These are phyloP conservation scores for Ia io DNA, from an alignment of 2,113 vertebrate genomes.

Conservation along the genomic window DNA sequence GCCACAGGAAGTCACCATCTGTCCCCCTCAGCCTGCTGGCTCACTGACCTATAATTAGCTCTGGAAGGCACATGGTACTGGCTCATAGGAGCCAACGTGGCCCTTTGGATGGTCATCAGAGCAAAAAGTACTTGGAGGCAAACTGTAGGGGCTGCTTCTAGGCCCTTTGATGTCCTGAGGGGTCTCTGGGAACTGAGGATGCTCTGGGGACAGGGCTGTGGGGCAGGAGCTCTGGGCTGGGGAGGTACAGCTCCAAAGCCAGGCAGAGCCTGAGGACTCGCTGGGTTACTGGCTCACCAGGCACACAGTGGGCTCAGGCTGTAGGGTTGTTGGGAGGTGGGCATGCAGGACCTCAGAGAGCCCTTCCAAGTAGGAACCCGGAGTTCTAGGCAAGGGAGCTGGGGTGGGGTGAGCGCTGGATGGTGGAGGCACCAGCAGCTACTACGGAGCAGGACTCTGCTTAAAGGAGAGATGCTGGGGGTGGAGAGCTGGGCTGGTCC, in stretches of 20 bases:
- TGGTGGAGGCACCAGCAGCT: no score
- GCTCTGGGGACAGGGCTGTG: not conserved
- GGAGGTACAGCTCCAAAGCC: not conserved
- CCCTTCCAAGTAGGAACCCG: no score
- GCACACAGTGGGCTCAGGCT: no score
- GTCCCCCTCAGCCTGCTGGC: constrained; percentile 61
- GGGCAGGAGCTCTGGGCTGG: not conserved
- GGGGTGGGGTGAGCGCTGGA: no score
- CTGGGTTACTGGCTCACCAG: not conserved
- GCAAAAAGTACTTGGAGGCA: not conserved
- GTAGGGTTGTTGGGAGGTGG: no score
- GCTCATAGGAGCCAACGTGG: not conserved
- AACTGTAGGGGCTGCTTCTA: not conserved
- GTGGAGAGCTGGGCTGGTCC: no score
- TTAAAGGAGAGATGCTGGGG: no score
- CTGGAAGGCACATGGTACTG: constrained; percentile 43
- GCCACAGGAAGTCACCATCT: constrained; percentile 63
- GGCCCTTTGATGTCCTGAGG: not conserved
- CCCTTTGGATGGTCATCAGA: not conserved
- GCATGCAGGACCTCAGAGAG: no score
- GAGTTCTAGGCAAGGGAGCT: no score
- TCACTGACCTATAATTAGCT: constrained; percentile 74
- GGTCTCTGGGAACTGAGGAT: not conserved
- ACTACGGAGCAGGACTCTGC: no score
- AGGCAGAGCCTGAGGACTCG: not conserved